Percentiles rank a stretch among this genome's conserved stretches.
Evolutionary conservation across 2,113 vertebrate species (phyloP).

Genomic region (Hylia prasina): DNA sequence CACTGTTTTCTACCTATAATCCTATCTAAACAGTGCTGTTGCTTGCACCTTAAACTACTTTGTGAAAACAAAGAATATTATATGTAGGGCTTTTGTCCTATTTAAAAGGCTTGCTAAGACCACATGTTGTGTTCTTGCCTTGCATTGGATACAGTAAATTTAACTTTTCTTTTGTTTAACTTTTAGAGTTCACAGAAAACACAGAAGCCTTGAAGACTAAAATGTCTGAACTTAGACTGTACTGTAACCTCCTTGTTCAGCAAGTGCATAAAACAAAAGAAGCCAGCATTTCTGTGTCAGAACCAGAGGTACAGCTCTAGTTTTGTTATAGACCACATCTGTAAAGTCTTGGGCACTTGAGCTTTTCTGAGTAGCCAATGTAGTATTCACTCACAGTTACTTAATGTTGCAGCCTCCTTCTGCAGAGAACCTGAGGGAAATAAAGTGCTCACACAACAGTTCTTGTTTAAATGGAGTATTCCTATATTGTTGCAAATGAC

Average conservation of each 20-base stretch:
- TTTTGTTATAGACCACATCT: not conserved
- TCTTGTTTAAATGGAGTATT: not conserved
- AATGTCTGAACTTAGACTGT: slow-evolving; percentile 95
- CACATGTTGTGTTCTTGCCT: not conserved
- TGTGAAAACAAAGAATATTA: not conserved
- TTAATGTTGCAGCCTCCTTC: not conserved
- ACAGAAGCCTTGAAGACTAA: slow-evolving; percentile 92
- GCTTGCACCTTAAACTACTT: not conserved
- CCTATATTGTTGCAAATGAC: not conserved
- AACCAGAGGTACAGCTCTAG: slow-evolving; percentile 62
- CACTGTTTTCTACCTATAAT: not conserved
- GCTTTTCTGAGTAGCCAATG: not conserved
- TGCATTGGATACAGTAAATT: not conserved
- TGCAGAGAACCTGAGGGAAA: not conserved
- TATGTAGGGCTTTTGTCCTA: not conserved
- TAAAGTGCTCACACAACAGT: not conserved
- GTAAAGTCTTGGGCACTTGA: not conserved
- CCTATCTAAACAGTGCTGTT: not conserved
- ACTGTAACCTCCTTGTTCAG: slow-evolving; percentile 96
- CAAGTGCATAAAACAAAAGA: slow-evolving; percentile 92
- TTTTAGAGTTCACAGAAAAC: slow-evolving; percentile 91
- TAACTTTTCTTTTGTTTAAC: slow-evolving; percentile 10
- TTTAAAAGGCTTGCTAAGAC: not conserved
- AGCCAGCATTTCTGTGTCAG: slow-evolving; percentile 48
- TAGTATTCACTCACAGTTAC: not conserved